These are phyloP conservation scores for Gasterosteus nipponicus DNA, from an alignment of 2,113 vertebrate species.

Conservation along the genomic window DNA sequence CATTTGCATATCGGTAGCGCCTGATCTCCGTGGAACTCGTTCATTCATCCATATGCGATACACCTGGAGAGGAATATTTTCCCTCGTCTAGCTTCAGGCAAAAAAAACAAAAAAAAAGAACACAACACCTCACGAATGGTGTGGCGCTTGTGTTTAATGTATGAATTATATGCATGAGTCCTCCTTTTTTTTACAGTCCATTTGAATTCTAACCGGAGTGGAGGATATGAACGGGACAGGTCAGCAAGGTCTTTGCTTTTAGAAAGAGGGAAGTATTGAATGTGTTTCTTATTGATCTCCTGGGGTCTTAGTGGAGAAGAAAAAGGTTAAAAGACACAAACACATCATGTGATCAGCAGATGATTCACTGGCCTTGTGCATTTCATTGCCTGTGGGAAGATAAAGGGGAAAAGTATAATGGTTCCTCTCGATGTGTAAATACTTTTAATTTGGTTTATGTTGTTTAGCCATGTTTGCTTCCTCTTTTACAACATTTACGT, in stretches of 20 bases:
- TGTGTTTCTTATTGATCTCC: conserved; percentile 54
- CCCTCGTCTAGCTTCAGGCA: conserved; percentile 59
- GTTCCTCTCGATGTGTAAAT: neutral
- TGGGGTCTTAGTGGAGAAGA: conserved; percentile 16
- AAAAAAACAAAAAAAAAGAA: conserved; percentile 8
- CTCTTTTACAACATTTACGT: neutral
- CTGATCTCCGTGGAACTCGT: conserved; percentile 61
- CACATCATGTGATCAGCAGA: conserved; percentile 33
- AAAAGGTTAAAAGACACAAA: conserved; percentile 51
- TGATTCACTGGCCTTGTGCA: neutral
- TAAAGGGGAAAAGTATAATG: neutral
- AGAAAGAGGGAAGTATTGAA: conserved; percentile 47
- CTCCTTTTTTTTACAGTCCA: conserved; percentile 47
- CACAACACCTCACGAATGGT: conserved; percentile 58
- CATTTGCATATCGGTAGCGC: conserved; percentile 68
- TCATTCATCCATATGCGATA: conserved; percentile 78
- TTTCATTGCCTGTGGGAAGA: neutral
- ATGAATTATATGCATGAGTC: conserved; percentile 70
- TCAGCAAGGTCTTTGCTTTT: conserved; percentile 52
- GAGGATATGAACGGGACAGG: conserved; percentile 61
- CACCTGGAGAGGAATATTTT: conserved; percentile 70
- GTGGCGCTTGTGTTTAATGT: conserved; percentile 62
- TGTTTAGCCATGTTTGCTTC: neutral
- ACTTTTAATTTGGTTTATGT: neutral
- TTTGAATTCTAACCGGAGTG: conserved; percentile 70